Evolutionary conservation across 2,888 invertebrate genomes (phyloP).

Genomic region (Spodoptera picta): DNA sequence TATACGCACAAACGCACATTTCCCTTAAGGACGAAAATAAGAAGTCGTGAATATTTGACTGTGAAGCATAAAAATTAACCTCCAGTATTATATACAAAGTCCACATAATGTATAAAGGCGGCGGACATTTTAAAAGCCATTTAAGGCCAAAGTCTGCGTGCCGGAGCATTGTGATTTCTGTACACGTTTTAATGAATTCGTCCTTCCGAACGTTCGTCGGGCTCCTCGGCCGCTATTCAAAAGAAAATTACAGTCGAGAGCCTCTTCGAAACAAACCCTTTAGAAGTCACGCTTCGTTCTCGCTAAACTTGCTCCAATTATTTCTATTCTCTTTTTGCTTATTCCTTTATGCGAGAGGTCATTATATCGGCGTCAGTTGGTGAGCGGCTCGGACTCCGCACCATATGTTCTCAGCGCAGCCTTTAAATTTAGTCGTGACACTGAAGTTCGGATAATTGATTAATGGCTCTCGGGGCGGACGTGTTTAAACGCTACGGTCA

Average conservation of each 20-base stretch:
- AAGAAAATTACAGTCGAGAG: slow-evolving; percentile 85
- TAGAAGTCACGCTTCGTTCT: slow-evolving; percentile 83
- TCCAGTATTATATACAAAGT: slow-evolving; percentile 48
- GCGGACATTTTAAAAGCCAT: slow-evolving; percentile 71
- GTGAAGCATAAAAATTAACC: slow-evolving; percentile 41
- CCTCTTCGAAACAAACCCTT: slow-evolving; percentile 84
- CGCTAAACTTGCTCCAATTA: slow-evolving; percentile 85
- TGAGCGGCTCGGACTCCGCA: slow-evolving; percentile 71
- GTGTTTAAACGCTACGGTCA: slow-evolving; percentile 82
- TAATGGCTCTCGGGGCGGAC: slow-evolving; percentile 84
- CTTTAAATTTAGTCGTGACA: slow-evolving; percentile 83
- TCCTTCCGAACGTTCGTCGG: slow-evolving; percentile 78
- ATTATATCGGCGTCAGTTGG: slow-evolving; percentile 86
- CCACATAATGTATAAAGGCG: slow-evolving; percentile 56
- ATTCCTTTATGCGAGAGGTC: slow-evolving; percentile 77
- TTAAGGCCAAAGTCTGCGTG: slow-evolving; percentile 72
- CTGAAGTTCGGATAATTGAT: slow-evolving; percentile 85
- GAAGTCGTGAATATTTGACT: slow-evolving; percentile 26
- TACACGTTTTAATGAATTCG: slow-evolving; percentile 85
- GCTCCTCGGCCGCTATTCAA: slow-evolving; percentile 81
- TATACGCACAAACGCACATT: slow-evolving; percentile 35
- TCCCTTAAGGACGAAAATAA: slow-evolving; percentile 36
- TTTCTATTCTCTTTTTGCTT: slow-evolving; percentile 78
- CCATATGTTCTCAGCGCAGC: slow-evolving; percentile 81
- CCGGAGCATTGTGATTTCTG: slow-evolving; percentile 80